These are phyloP conservation scores for Drosophila parthenogenetica DNA, from an alignment of 2,888 invertebrate genomes.

Conservation along the genomic window DNA sequence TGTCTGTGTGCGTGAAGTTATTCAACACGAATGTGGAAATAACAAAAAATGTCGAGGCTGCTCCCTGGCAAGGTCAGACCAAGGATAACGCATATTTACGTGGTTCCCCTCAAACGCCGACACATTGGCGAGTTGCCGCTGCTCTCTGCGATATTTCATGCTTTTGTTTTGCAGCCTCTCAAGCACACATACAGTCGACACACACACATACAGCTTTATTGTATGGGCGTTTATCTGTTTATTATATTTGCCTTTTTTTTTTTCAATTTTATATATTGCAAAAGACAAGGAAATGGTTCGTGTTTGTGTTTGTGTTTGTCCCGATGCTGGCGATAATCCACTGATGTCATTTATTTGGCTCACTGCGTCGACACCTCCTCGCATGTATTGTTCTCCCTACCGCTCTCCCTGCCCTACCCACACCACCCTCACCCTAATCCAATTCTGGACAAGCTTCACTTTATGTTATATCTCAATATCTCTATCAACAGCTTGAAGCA, in stretches of 20 bases:
- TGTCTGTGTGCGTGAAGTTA: slow-evolving; percentile 67
- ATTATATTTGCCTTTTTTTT: slow-evolving; percentile 49
- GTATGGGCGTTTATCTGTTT: slow-evolving; percentile 42
- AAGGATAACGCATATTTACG: slow-evolving; percentile 80
- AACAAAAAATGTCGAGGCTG: slow-evolving; percentile 49
- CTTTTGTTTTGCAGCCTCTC: slow-evolving; percentile 61
- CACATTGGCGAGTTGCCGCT: slow-evolving; percentile 50
- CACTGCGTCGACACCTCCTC: slow-evolving; percentile 53
- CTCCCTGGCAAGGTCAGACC: slow-evolving; percentile 74
- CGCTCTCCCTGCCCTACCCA: slow-evolving; percentile 9
- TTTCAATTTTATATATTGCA: slow-evolving; percentile 65
- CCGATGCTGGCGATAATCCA: slow-evolving; percentile 74
- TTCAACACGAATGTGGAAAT: slow-evolving; percentile 51
- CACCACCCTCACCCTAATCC: neutral
- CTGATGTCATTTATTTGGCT: slow-evolving; percentile 77
- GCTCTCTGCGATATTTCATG: slow-evolving; percentile 68
- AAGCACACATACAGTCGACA: slow-evolving; percentile 32
- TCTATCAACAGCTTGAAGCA: slow-evolving; percentile 72
- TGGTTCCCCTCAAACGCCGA: slow-evolving; percentile 54
- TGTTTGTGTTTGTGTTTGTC: slow-evolving; percentile 57
- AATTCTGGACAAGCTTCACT: slow-evolving; percentile 37
- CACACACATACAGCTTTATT: slow-evolving; percentile 22
- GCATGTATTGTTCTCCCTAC: neutral
- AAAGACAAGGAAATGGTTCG: slow-evolving; percentile 64
- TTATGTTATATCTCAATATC: slow-evolving; percentile 50